Percentiles rank a stretch among this genome's conserved stretches.
Conservation (phyloP, 2,888 invertebrate genomes). For the Phortica okadai region DNA sequence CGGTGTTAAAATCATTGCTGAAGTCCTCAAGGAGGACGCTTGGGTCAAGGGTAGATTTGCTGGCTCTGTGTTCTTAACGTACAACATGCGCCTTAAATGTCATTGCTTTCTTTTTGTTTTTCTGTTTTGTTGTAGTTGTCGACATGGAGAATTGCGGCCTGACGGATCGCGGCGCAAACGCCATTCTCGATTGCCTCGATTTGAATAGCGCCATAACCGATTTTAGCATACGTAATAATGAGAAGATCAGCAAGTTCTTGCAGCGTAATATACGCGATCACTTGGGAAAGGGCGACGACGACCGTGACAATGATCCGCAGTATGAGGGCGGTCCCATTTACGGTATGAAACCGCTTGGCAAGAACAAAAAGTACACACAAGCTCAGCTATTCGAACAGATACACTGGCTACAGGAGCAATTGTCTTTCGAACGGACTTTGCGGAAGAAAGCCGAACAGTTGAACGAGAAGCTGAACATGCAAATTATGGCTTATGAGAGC, state of each 20-base stretch:
- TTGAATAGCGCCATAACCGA: conserved; percentile 83
- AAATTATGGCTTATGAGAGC: conserved; percentile 78
- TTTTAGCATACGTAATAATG: conserved; percentile 83
- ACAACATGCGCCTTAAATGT: background rate
- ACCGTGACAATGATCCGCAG: conserved; percentile 56
- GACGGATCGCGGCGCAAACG: conserved; percentile 80
- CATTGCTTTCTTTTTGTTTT: background rate
- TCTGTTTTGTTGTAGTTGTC: conserved; percentile 77
- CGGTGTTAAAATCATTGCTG: conserved; percentile 80
- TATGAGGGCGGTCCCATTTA: conserved; percentile 59
- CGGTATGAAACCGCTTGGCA: conserved; percentile 57
- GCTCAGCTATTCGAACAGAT: conserved; percentile 65
- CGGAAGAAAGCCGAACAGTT: conserved; percentile 81
- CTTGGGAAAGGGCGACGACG: conserved; percentile 74
- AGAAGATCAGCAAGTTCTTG: conserved; percentile 77
- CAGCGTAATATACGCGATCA: conserved; percentile 77
- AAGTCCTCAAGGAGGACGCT: conserved; percentile 85
- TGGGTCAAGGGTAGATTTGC: conserved; percentile 83
- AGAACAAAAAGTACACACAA: conserved; percentile 64
- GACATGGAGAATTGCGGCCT: conserved; percentile 87
- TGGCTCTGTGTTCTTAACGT: too few relatives aligned
- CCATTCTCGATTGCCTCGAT: conserved; percentile 80
- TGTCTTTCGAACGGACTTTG: conserved; percentile 80
- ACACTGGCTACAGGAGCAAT: conserved; percentile 79
- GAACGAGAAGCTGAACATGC: conserved; percentile 80